Percentiles rank a stretch among this genome's conserved stretches.
These are phyloP conservation scores for Lottia scabra DNA, from an alignment of 2,888 invertebrate species.

Conservation along the genomic window DNA sequence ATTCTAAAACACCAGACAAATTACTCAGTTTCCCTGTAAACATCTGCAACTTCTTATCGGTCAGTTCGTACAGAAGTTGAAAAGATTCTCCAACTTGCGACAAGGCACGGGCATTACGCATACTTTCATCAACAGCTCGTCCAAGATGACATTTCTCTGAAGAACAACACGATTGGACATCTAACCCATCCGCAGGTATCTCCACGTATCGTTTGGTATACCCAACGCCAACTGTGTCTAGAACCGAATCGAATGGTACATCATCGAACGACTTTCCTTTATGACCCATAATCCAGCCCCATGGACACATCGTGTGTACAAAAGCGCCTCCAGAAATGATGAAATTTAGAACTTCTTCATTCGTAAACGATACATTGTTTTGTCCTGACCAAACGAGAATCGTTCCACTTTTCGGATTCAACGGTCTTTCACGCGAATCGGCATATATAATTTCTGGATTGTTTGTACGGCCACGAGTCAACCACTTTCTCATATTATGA, in stretches of 20 bases:
- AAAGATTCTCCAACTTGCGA: neutral
- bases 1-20: neutral
- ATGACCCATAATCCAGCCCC: neutral
- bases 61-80: neutral
- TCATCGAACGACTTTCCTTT: neutral
- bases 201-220: neutral
- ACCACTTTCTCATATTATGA: neutral
- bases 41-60: neutral
- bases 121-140: neutral
- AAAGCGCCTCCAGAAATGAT: neutral
- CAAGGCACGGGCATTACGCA: neutral
- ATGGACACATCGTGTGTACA: neutral
- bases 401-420: neutral
- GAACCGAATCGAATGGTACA: neutral
- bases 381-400: neutral
- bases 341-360: neutral
- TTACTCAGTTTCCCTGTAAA: neutral
- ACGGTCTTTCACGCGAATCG: neutral
- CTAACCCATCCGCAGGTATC: neutral
- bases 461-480: neutral
- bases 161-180: neutral
- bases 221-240: neutral
- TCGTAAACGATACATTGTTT: neutral
- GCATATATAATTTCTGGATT: neutral
- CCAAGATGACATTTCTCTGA: neutral